Evolutionary conservation across 30 jellyfish, hydroid and myxozoan species (phyloP).

Genomic region (Aurelia coerulea): DNA sequence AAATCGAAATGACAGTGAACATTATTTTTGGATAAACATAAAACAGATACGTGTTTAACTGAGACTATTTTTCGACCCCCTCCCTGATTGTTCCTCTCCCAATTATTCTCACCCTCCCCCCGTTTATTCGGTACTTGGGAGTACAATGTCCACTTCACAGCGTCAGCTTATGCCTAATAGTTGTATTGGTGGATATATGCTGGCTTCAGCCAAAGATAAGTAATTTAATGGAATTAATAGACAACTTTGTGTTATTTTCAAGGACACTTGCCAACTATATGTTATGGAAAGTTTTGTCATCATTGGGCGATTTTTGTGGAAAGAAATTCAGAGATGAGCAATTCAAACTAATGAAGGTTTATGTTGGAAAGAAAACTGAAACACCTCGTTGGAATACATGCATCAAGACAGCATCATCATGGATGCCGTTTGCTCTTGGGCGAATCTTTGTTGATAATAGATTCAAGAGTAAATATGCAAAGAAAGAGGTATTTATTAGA

Average conservation of each 20-base stretch:
- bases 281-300: constrained; percentile 32
- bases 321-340: constrained; percentile 8
- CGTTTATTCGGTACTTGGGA: too few relatives aligned
- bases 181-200: background rate
- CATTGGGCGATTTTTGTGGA: constrained; percentile 25
- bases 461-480: constrained; percentile 56
- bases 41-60: too few relatives aligned
- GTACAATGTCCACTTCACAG: too few relatives aligned
- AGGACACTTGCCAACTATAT: constrained; percentile 63
- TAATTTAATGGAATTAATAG: too few relatives aligned
- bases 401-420: background rate
- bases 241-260: background rate
- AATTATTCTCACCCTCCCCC: too few relatives aligned
- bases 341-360: constrained; percentile 21
- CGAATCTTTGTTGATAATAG: constrained; percentile 39
- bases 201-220: too few relatives aligned
- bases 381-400: constrained; percentile 44
- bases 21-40: too few relatives aligned
- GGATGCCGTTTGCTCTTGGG: constrained; percentile 68
- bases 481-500: constrained; percentile 23
- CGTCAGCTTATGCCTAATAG: background rate
- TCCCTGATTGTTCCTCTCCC: too few relatives aligned
- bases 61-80: too few relatives aligned
- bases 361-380: constrained; percentile 11
- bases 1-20: too few relatives aligned